Evolutionary conservation across 2,888 invertebrate species (phyloP), one percentile per base, ranked within the genome.

Genomic region (Asteroscopus sphinx): DNA sequence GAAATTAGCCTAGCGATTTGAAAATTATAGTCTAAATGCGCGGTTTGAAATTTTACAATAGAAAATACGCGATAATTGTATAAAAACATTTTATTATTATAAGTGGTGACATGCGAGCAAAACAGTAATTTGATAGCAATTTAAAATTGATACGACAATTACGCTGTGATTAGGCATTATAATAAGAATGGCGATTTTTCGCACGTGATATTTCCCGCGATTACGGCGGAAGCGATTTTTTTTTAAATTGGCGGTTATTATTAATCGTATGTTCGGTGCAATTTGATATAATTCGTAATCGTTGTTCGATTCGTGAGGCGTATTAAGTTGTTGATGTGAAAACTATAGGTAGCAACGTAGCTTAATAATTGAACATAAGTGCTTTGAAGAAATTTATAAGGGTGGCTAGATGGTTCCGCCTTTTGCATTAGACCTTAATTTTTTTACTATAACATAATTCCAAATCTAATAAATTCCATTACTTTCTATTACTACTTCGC

Each of bases 41-140:
- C 48, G 58, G 55, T 58, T 60, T 33, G 36, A 53, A 36, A 21
- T 52, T 52, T 46, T 48, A 36, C 59, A 52, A 74, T 48, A 54
- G 70, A 73, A 70, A 71, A 74, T 68, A 28, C 28, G 40, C 68
- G 44, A 68, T 68, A 68, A 68, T 68, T 68, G 62, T 30, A 68
- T 47, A 49, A 33, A 68, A 66, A 68, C 16, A 53, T 74, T 69
- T 58, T 46, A 32, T 58, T 46, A 32, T 74, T 61, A 73, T 65
- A 80, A 69, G 75, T 80, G 81, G 80, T 66, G 81, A 81, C 81
- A 81, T 82, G 82, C 77, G 73, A 77, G 74, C 70, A 75, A 81
- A 84, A 81, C 75, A 79, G 73, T 81, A 81, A 81, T 77, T 82
- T 83, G 67, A 77, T 76, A 76, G 77, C 67, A 79, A 83, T 83